phyloP scores from a whole-genome alignment of 2,888 invertebrate species.

The Nomada lathburiana region DNA sequence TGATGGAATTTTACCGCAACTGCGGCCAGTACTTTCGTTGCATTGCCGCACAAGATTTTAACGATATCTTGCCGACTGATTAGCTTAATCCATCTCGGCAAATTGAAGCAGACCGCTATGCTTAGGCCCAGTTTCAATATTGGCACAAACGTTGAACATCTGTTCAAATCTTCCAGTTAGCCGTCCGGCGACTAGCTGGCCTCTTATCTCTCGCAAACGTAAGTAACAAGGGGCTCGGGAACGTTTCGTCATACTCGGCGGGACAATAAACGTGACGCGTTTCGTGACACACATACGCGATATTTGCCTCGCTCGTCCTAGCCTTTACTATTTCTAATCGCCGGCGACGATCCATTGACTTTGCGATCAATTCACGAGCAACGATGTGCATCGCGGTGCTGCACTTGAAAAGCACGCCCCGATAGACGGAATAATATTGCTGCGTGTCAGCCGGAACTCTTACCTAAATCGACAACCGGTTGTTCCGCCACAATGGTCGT shows the following conservation, averaged over 20 bases:
- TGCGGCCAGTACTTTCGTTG: not conserved
- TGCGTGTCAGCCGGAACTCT: not conserved
- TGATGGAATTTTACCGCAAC: not conserved
- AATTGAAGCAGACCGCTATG: not conserved
- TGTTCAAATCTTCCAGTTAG: constrained; percentile 13
- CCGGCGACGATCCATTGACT: constrained; percentile 14
- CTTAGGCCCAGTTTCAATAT: not conserved
- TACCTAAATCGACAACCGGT: constrained; percentile 53
- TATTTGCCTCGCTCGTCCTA: constrained; percentile 10
- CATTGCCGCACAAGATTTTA: not conserved
- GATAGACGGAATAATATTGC: not conserved
- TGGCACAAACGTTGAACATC: not conserved
- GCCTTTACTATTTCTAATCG: not conserved
- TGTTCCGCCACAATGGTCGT: constrained; percentile 43
- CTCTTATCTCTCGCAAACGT: no score
- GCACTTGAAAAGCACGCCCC: not conserved
- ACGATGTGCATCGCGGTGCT: no score
- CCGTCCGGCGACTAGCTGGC: no score
- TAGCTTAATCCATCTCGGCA: not conserved
- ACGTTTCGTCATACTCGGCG: constrained; percentile 19
- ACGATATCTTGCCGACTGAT: not conserved
- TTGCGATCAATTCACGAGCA: not conserved
- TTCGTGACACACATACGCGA: constrained; percentile 35
- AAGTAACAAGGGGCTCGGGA: not conserved
- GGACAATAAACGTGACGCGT: constrained; percentile 34